A percentile compares a stretch with the other conserved stretches of the same genome.
Conservation (phyloP, 2,888 invertebrate species). For the Embidobia sp. region DNA sequence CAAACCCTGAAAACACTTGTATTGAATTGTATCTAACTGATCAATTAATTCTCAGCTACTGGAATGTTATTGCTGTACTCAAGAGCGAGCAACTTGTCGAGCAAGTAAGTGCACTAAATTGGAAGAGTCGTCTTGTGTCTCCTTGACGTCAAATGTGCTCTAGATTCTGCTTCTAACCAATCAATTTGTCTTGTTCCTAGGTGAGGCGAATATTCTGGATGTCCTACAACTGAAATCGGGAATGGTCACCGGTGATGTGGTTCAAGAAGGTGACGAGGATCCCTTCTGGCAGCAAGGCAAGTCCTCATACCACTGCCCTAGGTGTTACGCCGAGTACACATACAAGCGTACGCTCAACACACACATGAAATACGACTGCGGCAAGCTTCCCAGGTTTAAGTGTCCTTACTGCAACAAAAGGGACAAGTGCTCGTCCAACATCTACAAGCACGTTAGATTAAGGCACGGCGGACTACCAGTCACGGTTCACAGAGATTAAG, state of each 20-base stretch:
- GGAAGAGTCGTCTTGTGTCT: slow-evolving; percentile 7
- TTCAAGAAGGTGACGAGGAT: slow-evolving; percentile 71
- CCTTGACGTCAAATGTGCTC: slow-evolving; percentile 24
- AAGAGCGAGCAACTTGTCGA: too few relatives aligned
- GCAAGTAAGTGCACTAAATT: slow-evolving; percentile 1
- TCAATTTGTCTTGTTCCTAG: slow-evolving; percentile 72
- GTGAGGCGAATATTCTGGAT: slow-evolving; percentile 70
- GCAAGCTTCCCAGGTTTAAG: slow-evolving; percentile 81
- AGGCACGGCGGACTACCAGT: slow-evolving; percentile 78
- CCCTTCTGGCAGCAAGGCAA: slow-evolving; percentile 72
- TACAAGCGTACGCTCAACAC: slow-evolving; percentile 81
- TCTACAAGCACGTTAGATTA: slow-evolving; percentile 78
- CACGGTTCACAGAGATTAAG: slow-evolving; percentile 74
- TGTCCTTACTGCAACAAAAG: slow-evolving; percentile 81
- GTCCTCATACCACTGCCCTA: slow-evolving; percentile 79
- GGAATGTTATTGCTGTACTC: too few relatives aligned
- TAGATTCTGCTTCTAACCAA: slow-evolving; percentile 24
- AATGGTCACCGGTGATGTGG: slow-evolving; percentile 60
- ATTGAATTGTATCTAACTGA: too few relatives aligned
- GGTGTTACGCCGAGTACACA: slow-evolving; percentile 80
- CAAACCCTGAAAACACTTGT: too few relatives aligned
- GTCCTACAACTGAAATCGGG: slow-evolving; percentile 70
- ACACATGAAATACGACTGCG: slow-evolving; percentile 82
- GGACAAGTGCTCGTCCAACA: slow-evolving; percentile 84
- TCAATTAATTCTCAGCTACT: too few relatives aligned